A percentile compares a stretch with the other conserved stretches of the same genome.
These are phyloP conservation scores for Coelinius sp. DNA, from an alignment of 2,888 invertebrate genomes.

Conservation along the genomic window DNA sequence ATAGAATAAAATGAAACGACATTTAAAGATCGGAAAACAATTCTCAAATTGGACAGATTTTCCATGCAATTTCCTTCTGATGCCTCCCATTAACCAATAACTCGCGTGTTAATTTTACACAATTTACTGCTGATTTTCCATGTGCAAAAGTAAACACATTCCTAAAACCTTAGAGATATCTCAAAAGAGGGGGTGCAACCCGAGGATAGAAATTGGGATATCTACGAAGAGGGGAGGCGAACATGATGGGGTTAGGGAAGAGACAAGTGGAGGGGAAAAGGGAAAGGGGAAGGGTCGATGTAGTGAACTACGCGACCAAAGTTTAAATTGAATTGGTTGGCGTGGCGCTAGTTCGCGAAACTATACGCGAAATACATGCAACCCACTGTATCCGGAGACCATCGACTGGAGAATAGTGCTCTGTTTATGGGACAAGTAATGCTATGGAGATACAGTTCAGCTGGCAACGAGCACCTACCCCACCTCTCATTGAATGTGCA, in stretches of 20 bases:
- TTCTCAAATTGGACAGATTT: conserved; percentile 53
- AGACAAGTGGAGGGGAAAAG: conserved; percentile 17
- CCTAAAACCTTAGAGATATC: background rate
- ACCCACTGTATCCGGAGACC: conserved; percentile 66
- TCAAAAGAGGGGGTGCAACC: background rate
- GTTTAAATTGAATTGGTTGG: conserved; percentile 70
- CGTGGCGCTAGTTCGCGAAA: conserved; percentile 62
- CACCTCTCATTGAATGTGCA: conserved; percentile 51
- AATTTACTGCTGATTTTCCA: conserved; percentile 65
- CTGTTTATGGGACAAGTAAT: conserved; percentile 67
- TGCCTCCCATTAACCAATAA: conserved; percentile 70
- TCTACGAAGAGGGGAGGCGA: conserved; percentile 1
- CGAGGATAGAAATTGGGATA: conserved; percentile 11
- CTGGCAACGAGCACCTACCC: conserved; percentile 57
- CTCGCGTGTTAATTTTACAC: conserved; percentile 69
- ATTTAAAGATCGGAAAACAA: background rate
- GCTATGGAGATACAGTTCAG: conserved; percentile 66
- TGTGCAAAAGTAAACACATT: conserved; percentile 49
- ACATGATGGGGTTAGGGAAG: background rate
- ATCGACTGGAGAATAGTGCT: conserved; percentile 67
- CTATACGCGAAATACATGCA: conserved; percentile 57
- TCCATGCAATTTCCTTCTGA: conserved; percentile 69
- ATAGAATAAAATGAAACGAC: background rate
- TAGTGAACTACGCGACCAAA: conserved; percentile 53
- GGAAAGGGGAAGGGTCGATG: conserved; percentile 34